A percentile compares a stretch with the other conserved stretches of the same genome.
Evolutionary conservation across 2,113 vertebrate genomes (phyloP).

Genomic region (Plecotus auritus): DNA sequence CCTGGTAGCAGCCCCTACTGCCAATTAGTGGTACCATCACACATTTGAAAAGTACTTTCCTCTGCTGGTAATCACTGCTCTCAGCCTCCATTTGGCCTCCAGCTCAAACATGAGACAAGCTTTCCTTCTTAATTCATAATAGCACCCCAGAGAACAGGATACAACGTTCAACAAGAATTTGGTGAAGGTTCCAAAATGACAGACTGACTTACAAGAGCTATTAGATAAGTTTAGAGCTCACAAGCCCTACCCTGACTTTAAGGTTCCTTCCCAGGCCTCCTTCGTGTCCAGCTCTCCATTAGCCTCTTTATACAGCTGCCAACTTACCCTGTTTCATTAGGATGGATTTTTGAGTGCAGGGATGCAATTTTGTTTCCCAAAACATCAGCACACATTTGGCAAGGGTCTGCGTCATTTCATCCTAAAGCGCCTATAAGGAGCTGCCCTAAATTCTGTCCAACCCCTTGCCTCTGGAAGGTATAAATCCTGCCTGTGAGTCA

Average conservation of each 20-base stretch:
- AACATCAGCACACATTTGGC: neutral
- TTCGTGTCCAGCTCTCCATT: neutral
- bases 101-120: neutral
- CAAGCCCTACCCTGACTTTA: neutral
- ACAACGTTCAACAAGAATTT: neutral
- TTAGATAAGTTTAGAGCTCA: neutral
- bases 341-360: neutral
- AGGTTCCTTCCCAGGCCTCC: neutral
- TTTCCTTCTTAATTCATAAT: neutral
- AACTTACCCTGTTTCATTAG: neutral
- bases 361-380: neutral
- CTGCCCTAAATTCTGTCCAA: neutral
- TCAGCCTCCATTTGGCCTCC: conserved; percentile 4
- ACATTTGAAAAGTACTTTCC: conserved; percentile 4
- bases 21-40: neutral
- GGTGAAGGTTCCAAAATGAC: neutral
- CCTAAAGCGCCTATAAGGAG: neutral
- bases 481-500: neutral
- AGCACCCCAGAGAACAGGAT: neutral
- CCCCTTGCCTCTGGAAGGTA: neutral
- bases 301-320: neutral
- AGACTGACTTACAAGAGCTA: neutral
- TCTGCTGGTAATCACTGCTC: neutral
- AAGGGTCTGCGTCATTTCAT: neutral
- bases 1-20: neutral